Conservation (phyloP, 2,113 vertebrate genomes). For the Camelus dromedarius region DNA sequence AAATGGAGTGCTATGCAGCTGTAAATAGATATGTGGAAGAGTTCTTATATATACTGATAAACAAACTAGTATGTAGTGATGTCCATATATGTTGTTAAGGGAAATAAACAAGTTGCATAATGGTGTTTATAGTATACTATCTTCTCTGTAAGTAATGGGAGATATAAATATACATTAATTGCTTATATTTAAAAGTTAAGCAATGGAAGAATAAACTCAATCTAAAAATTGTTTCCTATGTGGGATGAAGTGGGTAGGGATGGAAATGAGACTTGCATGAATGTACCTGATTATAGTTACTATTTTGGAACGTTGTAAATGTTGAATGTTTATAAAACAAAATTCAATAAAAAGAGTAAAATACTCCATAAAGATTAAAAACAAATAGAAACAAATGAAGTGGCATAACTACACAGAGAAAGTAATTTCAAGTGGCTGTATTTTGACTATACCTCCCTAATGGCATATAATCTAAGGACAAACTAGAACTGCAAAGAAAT, state of each 20-base stretch:
- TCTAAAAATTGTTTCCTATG: not conserved
- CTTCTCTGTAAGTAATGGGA: not conserved
- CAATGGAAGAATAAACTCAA: not conserved
- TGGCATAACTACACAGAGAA: not conserved
- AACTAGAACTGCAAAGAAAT: not conserved
- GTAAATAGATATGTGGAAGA: not conserved
- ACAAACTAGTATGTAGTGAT: not conserved
- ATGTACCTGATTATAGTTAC: not conserved
- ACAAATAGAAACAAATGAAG: not conserved
- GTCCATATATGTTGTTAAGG: not conserved
- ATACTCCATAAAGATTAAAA: not conserved
- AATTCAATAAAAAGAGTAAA: constrained; percentile 25
- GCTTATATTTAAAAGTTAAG: constrained; percentile 31
- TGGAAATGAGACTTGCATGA: constrained; percentile 24
- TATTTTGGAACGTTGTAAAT: not conserved
- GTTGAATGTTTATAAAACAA: constrained; percentile 3
- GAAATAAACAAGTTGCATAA: not conserved
- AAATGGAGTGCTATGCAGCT: not conserved
- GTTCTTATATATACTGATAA: not conserved
- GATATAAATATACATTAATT: not conserved
- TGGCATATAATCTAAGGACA: not conserved
- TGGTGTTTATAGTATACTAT: not conserved
- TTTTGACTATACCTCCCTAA: not conserved
- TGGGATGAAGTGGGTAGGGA: not conserved
- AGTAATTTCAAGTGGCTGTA: not conserved